These are phyloP conservation scores for Tapirus terrestris DNA, from an alignment of 2,113 vertebrate genomes.

Conservation along the genomic window DNA sequence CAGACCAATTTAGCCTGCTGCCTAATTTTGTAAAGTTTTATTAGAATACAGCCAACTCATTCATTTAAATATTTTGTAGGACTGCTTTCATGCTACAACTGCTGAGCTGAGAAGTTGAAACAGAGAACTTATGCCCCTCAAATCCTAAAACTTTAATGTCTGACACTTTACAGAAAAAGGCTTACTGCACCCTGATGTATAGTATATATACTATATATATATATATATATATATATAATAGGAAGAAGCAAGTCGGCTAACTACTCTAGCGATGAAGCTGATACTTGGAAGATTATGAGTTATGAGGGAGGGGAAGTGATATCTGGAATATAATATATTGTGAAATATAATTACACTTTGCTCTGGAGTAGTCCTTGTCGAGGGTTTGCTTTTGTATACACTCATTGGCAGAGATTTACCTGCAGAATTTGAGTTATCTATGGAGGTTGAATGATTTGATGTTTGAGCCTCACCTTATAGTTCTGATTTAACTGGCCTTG, in stretches of 20 bases:
- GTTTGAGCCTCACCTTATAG: neutral
- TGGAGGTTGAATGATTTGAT: neutral
- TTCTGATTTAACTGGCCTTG: neutral
- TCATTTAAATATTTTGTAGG: neutral
- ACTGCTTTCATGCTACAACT: neutral
- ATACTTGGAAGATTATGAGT: neutral
- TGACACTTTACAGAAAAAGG: neutral
- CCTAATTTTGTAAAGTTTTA: neutral
- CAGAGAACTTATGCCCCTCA: neutral
- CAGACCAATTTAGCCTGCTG: neutral
- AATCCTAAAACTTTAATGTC: neutral
- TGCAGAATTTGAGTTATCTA: neutral
- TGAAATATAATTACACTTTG: neutral
- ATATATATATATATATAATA: too few relatives aligned
- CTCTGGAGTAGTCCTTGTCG: neutral
- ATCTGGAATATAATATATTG: neutral
- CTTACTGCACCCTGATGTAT: neutral
- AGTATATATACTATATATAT: too few relatives aligned
- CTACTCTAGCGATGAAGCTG: neutral
- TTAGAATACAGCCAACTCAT: neutral
- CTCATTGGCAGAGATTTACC: neutral
- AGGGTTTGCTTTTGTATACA: neutral
- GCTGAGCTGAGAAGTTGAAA: neutral
- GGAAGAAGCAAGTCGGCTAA: neutral
- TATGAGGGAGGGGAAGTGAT: neutral